A percentile compares a stretch with the other conserved stretches of the same genome.
phyloP scores from a whole-genome alignment of 2,888 invertebrate species.

The Acanthopleura granulata region DNA sequence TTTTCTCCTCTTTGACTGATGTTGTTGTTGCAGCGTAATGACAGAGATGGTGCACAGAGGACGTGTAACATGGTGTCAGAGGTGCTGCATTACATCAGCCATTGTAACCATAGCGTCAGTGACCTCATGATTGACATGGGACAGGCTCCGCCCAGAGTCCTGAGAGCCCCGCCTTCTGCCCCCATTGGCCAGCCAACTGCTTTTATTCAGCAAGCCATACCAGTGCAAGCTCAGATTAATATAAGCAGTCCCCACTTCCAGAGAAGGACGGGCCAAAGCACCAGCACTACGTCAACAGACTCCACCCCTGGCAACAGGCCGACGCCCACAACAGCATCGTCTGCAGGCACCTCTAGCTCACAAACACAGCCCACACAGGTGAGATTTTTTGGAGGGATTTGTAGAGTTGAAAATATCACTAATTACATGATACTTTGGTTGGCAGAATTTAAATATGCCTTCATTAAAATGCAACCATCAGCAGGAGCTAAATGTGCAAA shows the following conservation, averaged over 20 bases:
- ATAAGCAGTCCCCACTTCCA: background rate
- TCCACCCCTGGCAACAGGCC: background rate
- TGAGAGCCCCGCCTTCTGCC: slow-evolving; percentile 67
- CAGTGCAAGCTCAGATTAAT: slow-evolving; percentile 68
- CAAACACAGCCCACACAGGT: background rate
- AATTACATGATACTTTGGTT: no score
- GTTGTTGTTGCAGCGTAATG: slow-evolving; percentile 36
- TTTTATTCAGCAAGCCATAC: slow-evolving; percentile 77
- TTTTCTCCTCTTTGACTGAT: background rate
- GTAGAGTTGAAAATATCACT: no score
- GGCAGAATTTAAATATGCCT: no score
- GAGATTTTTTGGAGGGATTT: no score
- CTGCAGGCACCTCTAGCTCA: background rate
- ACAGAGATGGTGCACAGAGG: slow-evolving; percentile 72
- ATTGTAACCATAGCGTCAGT: slow-evolving; percentile 89
- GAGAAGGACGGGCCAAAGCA: no score
- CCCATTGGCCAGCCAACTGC: slow-evolving; percentile 73
- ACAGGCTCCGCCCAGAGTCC: slow-evolving; percentile 78
- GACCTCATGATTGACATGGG: slow-evolving; percentile 84
- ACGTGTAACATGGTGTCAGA: slow-evolving; percentile 83
- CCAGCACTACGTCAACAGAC: background rate
- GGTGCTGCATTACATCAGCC: slow-evolving; percentile 86
- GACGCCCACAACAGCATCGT: background rate
- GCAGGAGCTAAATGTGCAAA: no score
- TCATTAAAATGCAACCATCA: no score